Percentiles rank a stretch among this genome's conserved stretches.
Conservation (phyloP, 1,140 invertebrate species). For the Trinorchestia longiramus region DNA sequence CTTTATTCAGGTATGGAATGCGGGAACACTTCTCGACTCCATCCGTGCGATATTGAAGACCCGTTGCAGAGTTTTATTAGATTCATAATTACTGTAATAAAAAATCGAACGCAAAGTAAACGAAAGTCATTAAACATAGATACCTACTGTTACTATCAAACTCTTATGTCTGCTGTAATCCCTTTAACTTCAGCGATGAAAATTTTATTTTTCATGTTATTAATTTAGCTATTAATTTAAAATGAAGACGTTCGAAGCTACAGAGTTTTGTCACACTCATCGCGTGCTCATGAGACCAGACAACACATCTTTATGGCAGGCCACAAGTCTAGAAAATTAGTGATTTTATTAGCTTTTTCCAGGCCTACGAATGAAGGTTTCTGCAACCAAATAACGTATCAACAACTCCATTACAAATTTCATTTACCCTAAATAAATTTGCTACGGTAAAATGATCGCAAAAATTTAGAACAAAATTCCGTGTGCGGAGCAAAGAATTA, state of each 20-base stretch:
- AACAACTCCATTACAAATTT: not conserved
- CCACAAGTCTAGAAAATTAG: not conserved
- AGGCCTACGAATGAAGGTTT: not conserved
- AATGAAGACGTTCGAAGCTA: not conserved
- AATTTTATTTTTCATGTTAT: not conserved
- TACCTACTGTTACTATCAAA: no score
- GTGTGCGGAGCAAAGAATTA: not conserved
- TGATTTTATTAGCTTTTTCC: not conserved
- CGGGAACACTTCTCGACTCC: no score
- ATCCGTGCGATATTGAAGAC: no score
- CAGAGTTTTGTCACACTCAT: not conserved
- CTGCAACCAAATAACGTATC: not conserved
- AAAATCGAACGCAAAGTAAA: not conserved
- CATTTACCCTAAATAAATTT: not conserved
- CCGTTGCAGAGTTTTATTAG: not conserved
- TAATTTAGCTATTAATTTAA: not conserved
- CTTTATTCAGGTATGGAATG: no score
- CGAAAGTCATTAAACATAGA: not conserved
- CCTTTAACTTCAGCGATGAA: not conserved
- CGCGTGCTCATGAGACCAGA: not conserved
- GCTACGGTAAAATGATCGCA: not conserved
- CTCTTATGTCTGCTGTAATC: no score
- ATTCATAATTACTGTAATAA: not conserved
- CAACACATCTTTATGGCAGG: not conserved
- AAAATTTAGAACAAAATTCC: not conserved